A percentile compares a stretch with the other conserved stretches of the same genome.
Conservation (phyloP, 2,888 invertebrate species). For the Lacanobia oleracea region DNA sequence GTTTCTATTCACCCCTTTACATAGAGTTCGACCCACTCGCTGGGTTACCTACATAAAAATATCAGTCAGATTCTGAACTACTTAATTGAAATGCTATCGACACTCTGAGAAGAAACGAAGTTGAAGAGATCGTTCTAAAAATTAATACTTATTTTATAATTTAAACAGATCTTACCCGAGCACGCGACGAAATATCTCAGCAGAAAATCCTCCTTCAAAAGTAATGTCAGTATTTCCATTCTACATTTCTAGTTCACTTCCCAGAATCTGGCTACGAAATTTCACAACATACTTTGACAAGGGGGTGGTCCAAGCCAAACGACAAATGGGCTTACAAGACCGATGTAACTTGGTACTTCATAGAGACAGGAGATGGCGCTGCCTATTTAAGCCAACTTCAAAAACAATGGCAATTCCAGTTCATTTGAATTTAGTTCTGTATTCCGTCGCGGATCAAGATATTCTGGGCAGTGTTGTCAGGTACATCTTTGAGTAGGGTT, state of each 20-base stretch:
- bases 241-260: background rate
- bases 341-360: conserved; percentile 9
- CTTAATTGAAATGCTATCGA: no score
- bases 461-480: conserved; percentile 10
- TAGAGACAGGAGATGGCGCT: background rate
- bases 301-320: conserved; percentile 8
- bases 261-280: conserved; percentile 1
- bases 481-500: conserved; percentile 48
- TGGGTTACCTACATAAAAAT: no score
- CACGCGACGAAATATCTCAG: background rate
- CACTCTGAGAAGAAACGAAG: no score
- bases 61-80: no score
- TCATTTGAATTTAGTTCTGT: conserved; percentile 7
- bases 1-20: no score
- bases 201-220: background rate
- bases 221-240: background rate
- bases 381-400: background rate
- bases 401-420: background rate
- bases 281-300: background rate
- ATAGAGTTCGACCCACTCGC: no score
- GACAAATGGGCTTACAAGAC: background rate
- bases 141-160: no score
- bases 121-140: no score
- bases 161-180: no score
- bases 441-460: conserved; percentile 7